These are phyloP conservation scores for Okapia johnstoni DNA, from an alignment of 2,113 vertebrate genomes.

Conservation along the genomic window DNA sequence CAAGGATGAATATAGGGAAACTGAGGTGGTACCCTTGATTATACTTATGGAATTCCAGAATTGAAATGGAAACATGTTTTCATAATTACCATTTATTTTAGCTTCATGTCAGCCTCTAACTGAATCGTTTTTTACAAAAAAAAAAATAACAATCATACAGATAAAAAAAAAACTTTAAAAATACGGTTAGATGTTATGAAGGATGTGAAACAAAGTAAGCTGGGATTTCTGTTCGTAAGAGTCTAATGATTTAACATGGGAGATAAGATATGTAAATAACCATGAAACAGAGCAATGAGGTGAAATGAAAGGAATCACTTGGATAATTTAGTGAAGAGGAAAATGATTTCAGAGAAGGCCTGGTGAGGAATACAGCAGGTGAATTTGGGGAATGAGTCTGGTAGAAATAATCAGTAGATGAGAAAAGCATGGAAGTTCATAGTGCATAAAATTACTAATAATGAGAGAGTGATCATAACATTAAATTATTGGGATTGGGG, in stretches of 20 bases:
- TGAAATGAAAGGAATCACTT: not conserved
- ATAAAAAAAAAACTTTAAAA: not conserved
- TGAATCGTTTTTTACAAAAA: not conserved
- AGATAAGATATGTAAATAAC: not conserved
- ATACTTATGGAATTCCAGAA: not conserved
- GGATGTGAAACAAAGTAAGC: not conserved
- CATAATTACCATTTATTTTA: not conserved
- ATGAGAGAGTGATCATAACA: not conserved
- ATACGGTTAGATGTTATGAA: not conserved
- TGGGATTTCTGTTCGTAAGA: not conserved
- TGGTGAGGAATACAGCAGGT: not conserved
- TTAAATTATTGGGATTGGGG: not conserved
- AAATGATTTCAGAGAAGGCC: not conserved
- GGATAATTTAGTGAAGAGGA: not conserved
- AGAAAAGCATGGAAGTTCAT: not conserved
- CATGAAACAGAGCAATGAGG: not conserved
- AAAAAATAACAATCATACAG: not conserved
- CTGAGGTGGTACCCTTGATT: not conserved
- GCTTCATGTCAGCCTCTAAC: not conserved
- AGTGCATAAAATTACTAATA: not conserved
- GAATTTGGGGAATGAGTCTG: not conserved
- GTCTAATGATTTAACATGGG: not conserved
- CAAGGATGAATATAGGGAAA: not conserved
- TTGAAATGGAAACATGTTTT: not conserved
- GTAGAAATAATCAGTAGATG: not conserved